These are phyloP conservation scores for Chiridota heheva DNA, from an alignment of 35 echinoderm and acorn worm species.

Conservation along the genomic window DNA sequence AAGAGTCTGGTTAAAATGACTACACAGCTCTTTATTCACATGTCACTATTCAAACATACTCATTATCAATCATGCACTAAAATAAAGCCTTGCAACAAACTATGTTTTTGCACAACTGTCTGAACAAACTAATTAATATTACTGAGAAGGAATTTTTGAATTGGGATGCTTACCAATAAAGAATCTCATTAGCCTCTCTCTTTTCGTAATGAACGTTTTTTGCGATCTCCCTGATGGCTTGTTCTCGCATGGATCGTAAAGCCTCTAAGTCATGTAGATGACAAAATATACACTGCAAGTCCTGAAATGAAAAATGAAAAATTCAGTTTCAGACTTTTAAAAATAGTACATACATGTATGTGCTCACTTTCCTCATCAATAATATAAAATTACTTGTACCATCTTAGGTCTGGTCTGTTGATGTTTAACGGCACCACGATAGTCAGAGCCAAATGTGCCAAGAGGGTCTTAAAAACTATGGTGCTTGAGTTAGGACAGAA, in stretches of 20 bases:
- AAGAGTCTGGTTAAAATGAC: background rate
- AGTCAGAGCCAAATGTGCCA: too few relatives aligned
- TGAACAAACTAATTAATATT: background rate
- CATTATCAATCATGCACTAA: background rate
- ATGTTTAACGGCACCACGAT: too few relatives aligned
- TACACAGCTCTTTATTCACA: background rate
- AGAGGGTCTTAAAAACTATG: too few relatives aligned
- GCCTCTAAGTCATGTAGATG: conserved; percentile 91
- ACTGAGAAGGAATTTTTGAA: background rate
- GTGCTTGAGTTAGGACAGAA: too few relatives aligned
- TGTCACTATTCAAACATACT: background rate
- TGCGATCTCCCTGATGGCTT: conserved; percentile 81
- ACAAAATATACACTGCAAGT: conserved; percentile 81
- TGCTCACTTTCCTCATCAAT: too few relatives aligned
- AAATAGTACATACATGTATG: too few relatives aligned
- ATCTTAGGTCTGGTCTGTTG: too few relatives aligned
- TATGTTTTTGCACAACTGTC: background rate
- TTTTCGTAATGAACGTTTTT: conserved; percentile 76
- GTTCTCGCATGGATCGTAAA: conserved; percentile 76
- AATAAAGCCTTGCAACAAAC: background rate
- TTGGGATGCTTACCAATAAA: conserved; percentile 84
- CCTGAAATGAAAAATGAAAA: too few relatives aligned
- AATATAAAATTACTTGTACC: too few relatives aligned
- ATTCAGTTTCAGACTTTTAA: too few relatives aligned
- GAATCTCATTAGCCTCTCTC: conserved; percentile 84